phyloP scores from a whole-genome alignment of 2,113 vertebrate species.

The Alethe castanea region DNA sequence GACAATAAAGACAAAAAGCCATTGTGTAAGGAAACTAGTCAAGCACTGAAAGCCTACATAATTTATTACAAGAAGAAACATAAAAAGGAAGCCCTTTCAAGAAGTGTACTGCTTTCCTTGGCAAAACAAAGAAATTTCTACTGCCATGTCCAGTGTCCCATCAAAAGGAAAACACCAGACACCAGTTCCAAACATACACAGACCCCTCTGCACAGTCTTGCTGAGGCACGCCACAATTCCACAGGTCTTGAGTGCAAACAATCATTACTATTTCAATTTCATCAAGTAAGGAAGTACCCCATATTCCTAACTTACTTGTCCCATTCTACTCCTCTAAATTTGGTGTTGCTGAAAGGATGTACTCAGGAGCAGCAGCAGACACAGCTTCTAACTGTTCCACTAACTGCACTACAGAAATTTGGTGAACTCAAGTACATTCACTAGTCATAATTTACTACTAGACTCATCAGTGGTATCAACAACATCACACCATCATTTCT shows the following conservation, averaged over 20 bases:
- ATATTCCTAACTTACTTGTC: neutral
- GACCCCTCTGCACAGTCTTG: neutral
- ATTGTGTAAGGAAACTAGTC: neutral
- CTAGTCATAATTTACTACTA: neutral
- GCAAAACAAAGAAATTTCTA: neutral
- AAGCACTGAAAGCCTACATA: neutral
- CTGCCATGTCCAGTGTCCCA: neutral
- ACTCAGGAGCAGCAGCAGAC: neutral
- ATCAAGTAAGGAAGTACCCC: neutral
- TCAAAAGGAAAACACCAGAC: neutral
- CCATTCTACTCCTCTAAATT: neutral
- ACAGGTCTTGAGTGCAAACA: neutral
- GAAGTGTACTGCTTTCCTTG: neutral
- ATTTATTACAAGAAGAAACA: neutral
- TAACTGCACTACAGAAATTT: neutral
- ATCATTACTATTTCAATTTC: neutral
- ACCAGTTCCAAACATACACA: neutral
- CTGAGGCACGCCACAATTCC: neutral
- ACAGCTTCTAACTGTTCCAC: neutral
- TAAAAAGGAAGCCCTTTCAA: neutral
- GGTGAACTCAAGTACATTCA: neutral
- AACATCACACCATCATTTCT: neutral
- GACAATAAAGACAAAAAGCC: neutral
- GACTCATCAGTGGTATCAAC: neutral
- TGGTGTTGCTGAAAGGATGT: neutral